Percentiles rank a stretch among this genome's conserved stretches.
phyloP scores from a whole-genome alignment of 1,140 invertebrate species.

The Leguminivora glycinivorella region DNA sequence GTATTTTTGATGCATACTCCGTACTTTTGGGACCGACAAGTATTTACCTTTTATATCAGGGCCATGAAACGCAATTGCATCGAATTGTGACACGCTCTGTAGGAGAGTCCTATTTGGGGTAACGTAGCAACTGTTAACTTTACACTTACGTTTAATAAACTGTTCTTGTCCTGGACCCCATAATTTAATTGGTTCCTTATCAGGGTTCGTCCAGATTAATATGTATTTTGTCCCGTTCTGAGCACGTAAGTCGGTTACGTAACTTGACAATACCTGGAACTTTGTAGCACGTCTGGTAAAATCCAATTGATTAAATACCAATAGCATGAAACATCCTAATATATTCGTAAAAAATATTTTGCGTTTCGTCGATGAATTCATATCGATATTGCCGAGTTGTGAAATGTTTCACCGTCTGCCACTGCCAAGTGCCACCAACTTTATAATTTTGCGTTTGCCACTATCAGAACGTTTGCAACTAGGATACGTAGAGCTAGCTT shows the following conservation, averaged over 20 bases:
- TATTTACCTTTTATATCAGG: background rate
- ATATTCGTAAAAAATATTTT: background rate
- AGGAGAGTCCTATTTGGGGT: background rate
- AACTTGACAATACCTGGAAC: background rate
- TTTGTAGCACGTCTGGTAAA: background rate
- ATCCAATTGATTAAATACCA: background rate
- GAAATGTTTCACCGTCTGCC: background rate
- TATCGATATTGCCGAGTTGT: background rate
- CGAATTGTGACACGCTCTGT: background rate
- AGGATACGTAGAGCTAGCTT: too few species aligned
- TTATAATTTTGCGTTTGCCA: too few species aligned
- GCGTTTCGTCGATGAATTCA: background rate
- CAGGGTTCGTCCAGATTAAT: background rate
- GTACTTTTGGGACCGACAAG: background rate
- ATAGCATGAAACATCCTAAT: background rate
- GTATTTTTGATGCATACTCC: constrained; percentile 2
- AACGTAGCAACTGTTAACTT: constrained; percentile 1
- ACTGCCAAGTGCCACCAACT: background rate
- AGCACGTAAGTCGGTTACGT: background rate
- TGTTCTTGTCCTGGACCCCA: constrained; percentile 4
- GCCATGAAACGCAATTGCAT: constrained; percentile 1
- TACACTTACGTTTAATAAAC: constrained; percentile 14
- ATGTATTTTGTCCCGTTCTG: constrained; percentile 11
- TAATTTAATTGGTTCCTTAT: background rate
- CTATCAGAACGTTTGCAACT: too few species aligned